A percentile compares a stretch with the other conserved stretches of the same genome.
Conservation (phyloP, 1,140 invertebrate genomes). For the Anastrepha ludens region DNA sequence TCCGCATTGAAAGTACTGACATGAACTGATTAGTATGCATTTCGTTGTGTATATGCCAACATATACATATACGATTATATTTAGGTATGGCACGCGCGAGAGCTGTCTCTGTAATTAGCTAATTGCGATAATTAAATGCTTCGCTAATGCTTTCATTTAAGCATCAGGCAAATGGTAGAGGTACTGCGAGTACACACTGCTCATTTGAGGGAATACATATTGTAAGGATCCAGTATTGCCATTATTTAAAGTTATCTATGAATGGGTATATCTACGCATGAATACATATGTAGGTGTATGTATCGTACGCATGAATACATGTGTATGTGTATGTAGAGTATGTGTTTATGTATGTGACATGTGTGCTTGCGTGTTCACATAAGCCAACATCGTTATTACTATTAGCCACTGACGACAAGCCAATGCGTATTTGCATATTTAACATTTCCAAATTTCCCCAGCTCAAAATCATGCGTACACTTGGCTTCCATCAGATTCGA, state of each 20-base stretch:
- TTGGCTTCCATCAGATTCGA: too few relatives aligned
- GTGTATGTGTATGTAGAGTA: too few relatives aligned
- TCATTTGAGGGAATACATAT: not conserved
- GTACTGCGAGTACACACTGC: not conserved
- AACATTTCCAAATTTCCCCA: not conserved
- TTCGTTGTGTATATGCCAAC: too few relatives aligned
- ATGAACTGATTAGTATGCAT: not conserved
- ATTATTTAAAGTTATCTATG: not conserved
- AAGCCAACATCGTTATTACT: not conserved
- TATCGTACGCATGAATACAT: too few relatives aligned
- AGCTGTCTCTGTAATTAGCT: conserved; percentile 68
- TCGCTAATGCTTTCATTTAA: conserved; percentile 69
- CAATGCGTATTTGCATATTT: not conserved
- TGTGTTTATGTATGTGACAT: too few relatives aligned
- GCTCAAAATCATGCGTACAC: not conserved
- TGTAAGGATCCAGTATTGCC: not conserved
- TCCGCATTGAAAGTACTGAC: not conserved
- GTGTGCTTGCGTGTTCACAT: not conserved
- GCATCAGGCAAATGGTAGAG: not conserved
- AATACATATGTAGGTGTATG: not conserved
- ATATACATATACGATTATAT: not conserved
- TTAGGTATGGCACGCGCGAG: not conserved
- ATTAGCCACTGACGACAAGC: not conserved
- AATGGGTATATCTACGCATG: not conserved
- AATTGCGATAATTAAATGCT: conserved; percentile 73